Conservation (phyloP, 2,113 vertebrate genomes). For the Bubo scandiacus region DNA sequence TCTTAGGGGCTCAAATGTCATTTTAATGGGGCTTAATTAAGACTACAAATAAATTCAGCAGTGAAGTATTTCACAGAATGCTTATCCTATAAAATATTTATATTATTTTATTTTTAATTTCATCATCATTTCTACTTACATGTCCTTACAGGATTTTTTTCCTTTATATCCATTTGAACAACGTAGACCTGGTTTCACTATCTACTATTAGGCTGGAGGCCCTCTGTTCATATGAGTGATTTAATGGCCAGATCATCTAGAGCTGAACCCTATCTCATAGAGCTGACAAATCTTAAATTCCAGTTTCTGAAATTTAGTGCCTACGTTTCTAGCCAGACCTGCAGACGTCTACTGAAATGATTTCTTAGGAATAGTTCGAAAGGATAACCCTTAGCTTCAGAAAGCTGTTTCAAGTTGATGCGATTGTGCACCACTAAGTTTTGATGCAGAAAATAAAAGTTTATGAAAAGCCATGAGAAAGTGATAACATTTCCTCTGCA, state of each 20-base stretch:
- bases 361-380: constrained; percentile 21
- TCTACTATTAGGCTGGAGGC: not conserved
- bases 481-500: not conserved
- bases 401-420: constrained; percentile 23
- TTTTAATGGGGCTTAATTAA: not conserved
- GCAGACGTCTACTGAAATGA: not conserved
- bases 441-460: not conserved
- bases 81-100: not conserved
- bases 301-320: not conserved
- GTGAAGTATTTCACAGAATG: not conserved
- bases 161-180: not conserved
- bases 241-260: not conserved
- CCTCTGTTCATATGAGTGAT: not conserved
- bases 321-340: not conserved
- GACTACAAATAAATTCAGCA: not conserved
- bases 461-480: not conserved
- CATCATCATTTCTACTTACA: not conserved
- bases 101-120: not conserved
- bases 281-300: constrained; percentile 10
- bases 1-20: not conserved
- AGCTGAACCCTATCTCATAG: not conserved
- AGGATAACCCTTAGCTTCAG: constrained; percentile 8
- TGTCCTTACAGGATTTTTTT: not conserved
- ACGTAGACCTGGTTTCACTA: not conserved
- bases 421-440: not conserved